These are phyloP conservation scores for Calameuta idolon DNA, from an alignment of 2,888 invertebrate species.

Conservation along the genomic window DNA sequence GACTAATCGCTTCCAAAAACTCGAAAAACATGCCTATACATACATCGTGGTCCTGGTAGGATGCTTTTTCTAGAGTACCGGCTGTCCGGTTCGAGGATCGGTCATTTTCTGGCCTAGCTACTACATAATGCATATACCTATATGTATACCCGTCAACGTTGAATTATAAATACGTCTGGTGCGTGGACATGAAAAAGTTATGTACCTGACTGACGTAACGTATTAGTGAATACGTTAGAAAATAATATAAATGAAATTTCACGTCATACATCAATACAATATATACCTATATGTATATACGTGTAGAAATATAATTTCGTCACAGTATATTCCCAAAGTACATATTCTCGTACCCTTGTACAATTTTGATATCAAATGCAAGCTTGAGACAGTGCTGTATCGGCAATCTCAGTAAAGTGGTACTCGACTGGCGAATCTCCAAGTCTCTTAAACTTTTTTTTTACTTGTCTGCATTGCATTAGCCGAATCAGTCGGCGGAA, in stretches of 20 bases:
- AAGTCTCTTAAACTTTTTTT: slow-evolving; percentile 31
- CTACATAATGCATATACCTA: neutral
- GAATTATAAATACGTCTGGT: neutral
- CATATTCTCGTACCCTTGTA: neutral
- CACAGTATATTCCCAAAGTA: neutral
- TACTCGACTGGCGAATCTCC: slow-evolving; percentile 34
- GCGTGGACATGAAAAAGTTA: neutral
- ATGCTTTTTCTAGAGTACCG: slow-evolving; percentile 3
- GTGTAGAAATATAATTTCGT: neutral
- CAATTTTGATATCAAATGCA: neutral
- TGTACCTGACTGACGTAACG: neutral
- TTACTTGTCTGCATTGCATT: slow-evolving; percentile 20
- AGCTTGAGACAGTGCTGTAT: neutral
- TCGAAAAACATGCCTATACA: slow-evolving; percentile 17
- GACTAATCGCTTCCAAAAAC: slow-evolving; percentile 51
- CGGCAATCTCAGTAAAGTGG: slow-evolving; percentile 18
- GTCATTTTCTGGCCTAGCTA: neutral
- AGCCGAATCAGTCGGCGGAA: slow-evolving; percentile 31
- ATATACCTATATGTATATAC: too few species aligned
- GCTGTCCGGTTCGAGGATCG: neutral
- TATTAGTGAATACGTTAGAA: neutral
- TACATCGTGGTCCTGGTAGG: neutral
- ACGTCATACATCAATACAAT: neutral
- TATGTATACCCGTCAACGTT: neutral
- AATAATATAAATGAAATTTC: neutral